Conservation (phyloP, 2,888 invertebrate species). For the Drosophila basisetae region DNA sequence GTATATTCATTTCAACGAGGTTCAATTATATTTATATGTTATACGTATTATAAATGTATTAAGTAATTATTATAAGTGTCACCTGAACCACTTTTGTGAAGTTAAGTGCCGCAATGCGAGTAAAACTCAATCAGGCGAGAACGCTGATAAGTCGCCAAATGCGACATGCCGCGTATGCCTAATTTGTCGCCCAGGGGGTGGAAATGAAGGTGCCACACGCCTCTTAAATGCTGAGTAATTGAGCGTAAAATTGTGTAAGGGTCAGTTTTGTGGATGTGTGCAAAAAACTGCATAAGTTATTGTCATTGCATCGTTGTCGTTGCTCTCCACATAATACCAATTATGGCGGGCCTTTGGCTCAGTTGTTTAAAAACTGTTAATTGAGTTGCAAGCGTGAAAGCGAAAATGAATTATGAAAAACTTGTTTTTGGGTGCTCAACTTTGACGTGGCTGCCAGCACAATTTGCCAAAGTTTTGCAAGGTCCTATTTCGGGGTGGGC, state of each 20-base stretch:
- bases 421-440: conserved; percentile 34
- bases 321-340: conserved; percentile 22
- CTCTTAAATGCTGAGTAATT: conserved; percentile 45
- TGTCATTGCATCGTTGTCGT: not conserved
- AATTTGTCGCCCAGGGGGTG: not conserved
- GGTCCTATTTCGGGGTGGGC: not conserved
- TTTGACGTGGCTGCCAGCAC: conserved; percentile 44
- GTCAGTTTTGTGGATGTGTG: conserved; percentile 33
- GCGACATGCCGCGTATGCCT: conserved; percentile 28
- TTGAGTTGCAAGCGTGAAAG: conserved; percentile 54
- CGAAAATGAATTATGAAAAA: conserved; percentile 55
- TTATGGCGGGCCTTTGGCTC: not conserved
- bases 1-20: not conserved
- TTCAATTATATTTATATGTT: not conserved
- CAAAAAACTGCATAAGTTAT: conserved; percentile 22
- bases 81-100: not conserved
- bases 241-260: conserved; percentile 57
- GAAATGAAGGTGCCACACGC: not conserved
- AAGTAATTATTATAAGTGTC: not conserved
- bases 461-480: conserved; percentile 38
- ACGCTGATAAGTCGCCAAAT: conserved; percentile 6
- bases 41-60: not conserved
- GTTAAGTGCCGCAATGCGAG: not conserved
- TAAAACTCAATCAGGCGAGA: conserved; percentile 6
- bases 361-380: conserved; percentile 53